Base-by-base conservation (phyloP, 1,140 invertebrate genomes). In the Zaprionus nigranus region DNA sequence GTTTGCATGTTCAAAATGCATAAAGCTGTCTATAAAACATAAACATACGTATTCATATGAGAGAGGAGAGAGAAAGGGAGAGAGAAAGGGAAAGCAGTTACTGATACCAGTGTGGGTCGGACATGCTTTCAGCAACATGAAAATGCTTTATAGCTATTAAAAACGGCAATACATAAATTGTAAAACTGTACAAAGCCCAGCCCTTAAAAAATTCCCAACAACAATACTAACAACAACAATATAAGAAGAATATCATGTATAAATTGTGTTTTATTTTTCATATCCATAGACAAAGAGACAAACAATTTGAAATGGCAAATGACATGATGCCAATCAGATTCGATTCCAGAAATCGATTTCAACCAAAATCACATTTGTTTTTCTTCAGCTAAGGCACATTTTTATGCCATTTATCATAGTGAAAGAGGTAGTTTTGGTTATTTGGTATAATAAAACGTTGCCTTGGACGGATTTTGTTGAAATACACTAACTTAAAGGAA, bases 61-160 rank as follows among this genome's bases (percentile, higher is more conserved):
- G 24, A 68, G 13, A 38, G 61, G 46, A 5, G 6, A 11, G 7
- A 11, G 15, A 57, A 2, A 62, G 11, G 17, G 43, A 46, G 30
- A 56, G 43, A 57, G 53, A 43, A 36, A 73, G 38, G 30, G 30
- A 7, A 34, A 34, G 30, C 30, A 59, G 75, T 53, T 58, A 34
- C 30, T 34, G 30, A 17, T 22, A 43, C 9, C 38, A 54, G 56
- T 40, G 30, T 54, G 67, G 26, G 36, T 54, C 53, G 60, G 65
- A 73, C 82, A 79, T 65, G 83, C 70, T 87, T 87, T 87, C 71
- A 80, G 56, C 78, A 81, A 87, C 84, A 88, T 88, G 84, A 71
- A 87, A 87, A 87, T 87, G 84, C 84, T 87, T 88, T 87, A 88
- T 84, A 77, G 81, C 85, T 81, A 88, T 88, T 88, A 84, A 87